Evolutionary conservation across 2,888 invertebrate genomes (phyloP).

Genomic region (Cactoblastis cactorum): DNA sequence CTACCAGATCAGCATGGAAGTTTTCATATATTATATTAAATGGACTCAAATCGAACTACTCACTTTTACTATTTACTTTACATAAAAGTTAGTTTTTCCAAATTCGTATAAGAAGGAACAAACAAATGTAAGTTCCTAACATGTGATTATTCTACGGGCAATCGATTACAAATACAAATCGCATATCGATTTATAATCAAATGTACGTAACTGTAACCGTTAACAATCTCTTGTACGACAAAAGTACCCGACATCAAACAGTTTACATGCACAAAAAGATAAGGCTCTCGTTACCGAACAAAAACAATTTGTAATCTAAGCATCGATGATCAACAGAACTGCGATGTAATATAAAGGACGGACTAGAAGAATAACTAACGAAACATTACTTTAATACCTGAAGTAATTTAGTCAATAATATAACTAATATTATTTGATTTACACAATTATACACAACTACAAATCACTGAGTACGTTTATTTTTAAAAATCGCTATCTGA

Average conservation of each 20-base stretch:
- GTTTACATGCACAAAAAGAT: conserved; percentile 8
- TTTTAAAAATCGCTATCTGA: no score
- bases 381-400: no score
- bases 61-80: no score
- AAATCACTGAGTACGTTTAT: no score
- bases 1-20: no score
- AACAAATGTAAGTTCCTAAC: not conserved
- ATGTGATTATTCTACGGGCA: not conserved
- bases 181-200: not conserved
- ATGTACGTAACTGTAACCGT: not conserved
- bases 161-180: not conserved
- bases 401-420: no score
- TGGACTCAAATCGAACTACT: no score
- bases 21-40: no score
- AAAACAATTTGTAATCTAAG: conserved; percentile 10
- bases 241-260: not conserved
- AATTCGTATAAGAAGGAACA: no score
- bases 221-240: not conserved
- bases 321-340: conserved; percentile 4
- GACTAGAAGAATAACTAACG: not conserved
- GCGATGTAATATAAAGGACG: not conserved
- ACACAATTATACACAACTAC: no score
- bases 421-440: no score
- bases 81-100: no score
- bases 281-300: conserved; percentile 8